A percentile compares a stretch with the other conserved stretches of the same genome.
Evolutionary conservation across 2,797 vertebrate species (phyloP).

Genomic region (Tragelaphus oryx): DNA sequence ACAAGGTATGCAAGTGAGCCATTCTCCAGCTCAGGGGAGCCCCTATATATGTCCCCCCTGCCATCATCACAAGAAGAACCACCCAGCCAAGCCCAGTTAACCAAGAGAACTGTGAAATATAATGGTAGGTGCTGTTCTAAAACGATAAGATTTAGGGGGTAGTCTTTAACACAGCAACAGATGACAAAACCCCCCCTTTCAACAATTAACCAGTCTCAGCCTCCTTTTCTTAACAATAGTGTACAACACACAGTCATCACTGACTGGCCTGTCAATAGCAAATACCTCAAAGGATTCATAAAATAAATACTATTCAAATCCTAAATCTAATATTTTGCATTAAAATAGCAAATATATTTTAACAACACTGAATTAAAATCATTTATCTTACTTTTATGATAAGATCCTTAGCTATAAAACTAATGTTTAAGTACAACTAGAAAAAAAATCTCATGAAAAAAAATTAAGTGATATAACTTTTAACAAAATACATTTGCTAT

Average conservation of each 20-base stretch:
- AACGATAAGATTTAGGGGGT: background rate
- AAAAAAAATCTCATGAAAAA: constrained; percentile 28
- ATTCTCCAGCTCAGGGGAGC: background rate
- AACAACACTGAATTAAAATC: constrained; percentile 5
- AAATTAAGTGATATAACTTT: constrained; percentile 15
- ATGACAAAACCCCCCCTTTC: background rate
- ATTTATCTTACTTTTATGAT: constrained; percentile 4
- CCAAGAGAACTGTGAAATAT: background rate
- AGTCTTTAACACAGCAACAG: background rate
- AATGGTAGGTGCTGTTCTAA: background rate
- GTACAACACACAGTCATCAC: background rate
- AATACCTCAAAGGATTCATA: background rate
- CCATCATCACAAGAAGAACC: background rate
- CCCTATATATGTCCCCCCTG: background rate
- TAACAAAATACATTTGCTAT: constrained; percentile 15
- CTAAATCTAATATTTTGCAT: background rate
- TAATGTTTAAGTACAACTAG: constrained; percentile 9
- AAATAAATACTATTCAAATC: constrained; percentile 7
- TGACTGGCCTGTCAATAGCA: background rate
- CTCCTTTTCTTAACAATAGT: background rate
- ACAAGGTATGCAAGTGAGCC: background rate
- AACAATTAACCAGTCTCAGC: background rate
- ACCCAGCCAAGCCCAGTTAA: background rate
- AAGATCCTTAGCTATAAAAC: constrained; percentile 10
- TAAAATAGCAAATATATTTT: constrained; percentile 22